phyloP scores from a whole-genome alignment of 2,797 vertebrate species.

The Pelochelys cantorii region DNA sequence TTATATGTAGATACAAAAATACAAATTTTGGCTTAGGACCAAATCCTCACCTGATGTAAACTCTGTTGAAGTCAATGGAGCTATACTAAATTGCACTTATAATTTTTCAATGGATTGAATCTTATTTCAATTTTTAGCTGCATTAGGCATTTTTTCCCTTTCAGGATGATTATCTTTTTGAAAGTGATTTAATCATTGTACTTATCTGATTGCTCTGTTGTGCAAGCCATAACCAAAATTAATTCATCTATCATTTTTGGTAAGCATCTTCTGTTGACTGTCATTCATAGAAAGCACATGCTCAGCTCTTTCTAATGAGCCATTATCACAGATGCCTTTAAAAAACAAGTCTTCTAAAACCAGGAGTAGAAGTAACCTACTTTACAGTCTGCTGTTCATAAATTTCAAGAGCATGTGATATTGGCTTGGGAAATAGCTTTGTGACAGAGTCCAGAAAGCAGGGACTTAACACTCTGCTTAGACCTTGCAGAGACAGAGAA shows the following conservation, averaged over 20 bases:
- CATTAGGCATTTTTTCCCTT: neutral
- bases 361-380: neutral
- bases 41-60: rapidly evolving
- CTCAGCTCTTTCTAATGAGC: neutral
- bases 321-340: neutral
- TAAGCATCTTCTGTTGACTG: neutral
- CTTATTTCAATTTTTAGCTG: neutral
- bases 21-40: neutral
- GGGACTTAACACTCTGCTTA: neutral
- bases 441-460: neutral
- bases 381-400: neutral
- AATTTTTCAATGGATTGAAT: neutral
- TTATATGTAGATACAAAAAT: neutral
- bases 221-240: neutral
- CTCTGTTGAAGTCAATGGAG: neutral
- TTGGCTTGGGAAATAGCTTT: neutral
- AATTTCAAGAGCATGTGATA: neutral
- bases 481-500: neutral
- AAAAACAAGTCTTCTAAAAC: neutral
- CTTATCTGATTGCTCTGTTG: neutral
- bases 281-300: slow-evolving; percentile 6
- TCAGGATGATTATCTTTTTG: slow-evolving; percentile 3
- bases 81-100: neutral
- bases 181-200: neutral
- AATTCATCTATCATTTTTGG: rapidly evolving